Base-by-base conservation (phyloP, 2,797 vertebrate genomes). In the Molossus alvarezi region DNA sequence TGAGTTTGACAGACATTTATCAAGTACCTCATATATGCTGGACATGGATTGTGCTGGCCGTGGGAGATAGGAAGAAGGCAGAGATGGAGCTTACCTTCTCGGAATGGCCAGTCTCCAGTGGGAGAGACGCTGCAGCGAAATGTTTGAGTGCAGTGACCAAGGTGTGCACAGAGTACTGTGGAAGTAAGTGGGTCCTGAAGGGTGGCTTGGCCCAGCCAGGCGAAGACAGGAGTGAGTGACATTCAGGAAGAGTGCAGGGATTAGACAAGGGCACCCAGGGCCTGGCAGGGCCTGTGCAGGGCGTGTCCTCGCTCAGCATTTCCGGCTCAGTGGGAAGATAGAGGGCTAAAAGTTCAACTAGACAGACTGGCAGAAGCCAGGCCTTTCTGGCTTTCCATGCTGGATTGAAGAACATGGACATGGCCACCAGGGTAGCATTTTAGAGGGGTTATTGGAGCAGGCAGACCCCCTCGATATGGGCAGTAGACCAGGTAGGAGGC, bases 381-480 rank as follows among this genome's bases (percentile, higher is more conserved):
- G 48, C 60, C 45, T 77, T n/a, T 1, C 11, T 64, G 93, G 10
- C 53, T 7, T 53, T 41, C 9, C 3, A 11, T 27, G 72, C 53
- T 4, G 1, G 27, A 14, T 29, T 33, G 15, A 51, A 11, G 29
- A 62, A 29, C 0, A 0, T 9, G 11, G 14, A 7, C 58, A 10
- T 3, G 23, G 9, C 23, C 69, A 8, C 45, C 20, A 55, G 33
- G 8, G 9, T 62, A 48, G 41, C 29, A 25, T 69, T 71, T 62
- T 23, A 48, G 76, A 88, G n/a, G n/a, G 65, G 5, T 29, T 20
- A 5, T 12, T 58, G 71, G 57, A 17, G 33, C 71, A 20, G 72
- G 13, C 55, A 41, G 21, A 10, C 15, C 37, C 8, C 10, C 41
- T 57, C 15, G 7, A 21, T 5, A 6, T 25, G 45, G 37, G 53